Conservation (phyloP, 1,140 invertebrate genomes). For the Tetraneura akinire region DNA sequence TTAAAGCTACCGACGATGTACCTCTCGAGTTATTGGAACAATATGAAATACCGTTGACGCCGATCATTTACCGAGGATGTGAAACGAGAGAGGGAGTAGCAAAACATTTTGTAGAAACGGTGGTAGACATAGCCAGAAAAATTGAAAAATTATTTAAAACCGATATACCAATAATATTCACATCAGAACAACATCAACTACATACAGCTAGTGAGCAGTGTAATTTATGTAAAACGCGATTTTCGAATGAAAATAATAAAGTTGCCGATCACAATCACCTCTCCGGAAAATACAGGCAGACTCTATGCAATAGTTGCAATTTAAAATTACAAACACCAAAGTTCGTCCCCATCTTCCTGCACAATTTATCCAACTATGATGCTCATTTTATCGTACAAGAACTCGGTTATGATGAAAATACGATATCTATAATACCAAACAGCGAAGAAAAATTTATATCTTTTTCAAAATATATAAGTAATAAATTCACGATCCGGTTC, state of each 20-base stretch:
- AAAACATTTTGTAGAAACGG: background rate
- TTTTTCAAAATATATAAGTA: conserved; percentile 1
- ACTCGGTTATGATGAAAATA: background rate
- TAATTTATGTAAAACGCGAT: background rate
- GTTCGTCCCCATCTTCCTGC: background rate
- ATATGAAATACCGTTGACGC: background rate
- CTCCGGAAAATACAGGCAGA: background rate
- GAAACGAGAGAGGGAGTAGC: background rate
- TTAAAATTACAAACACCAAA: background rate
- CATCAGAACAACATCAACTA: background rate
- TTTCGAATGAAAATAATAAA: background rate
- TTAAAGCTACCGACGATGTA: background rate
- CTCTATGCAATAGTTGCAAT: background rate
- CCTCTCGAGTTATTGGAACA: background rate
- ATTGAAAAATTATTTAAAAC: background rate
- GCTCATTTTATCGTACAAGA: background rate
- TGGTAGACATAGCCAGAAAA: background rate
- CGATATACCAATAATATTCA: background rate
- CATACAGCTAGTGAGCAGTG: background rate
- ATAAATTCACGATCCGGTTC: background rate
- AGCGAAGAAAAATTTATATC: conserved; percentile 12
- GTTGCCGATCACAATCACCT: background rate
- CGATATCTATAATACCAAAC: background rate
- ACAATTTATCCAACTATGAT: conserved; percentile 14
- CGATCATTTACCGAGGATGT: background rate